Conservation (phyloP, 2,888 invertebrate species). For the Rotaria socialis region DNA sequence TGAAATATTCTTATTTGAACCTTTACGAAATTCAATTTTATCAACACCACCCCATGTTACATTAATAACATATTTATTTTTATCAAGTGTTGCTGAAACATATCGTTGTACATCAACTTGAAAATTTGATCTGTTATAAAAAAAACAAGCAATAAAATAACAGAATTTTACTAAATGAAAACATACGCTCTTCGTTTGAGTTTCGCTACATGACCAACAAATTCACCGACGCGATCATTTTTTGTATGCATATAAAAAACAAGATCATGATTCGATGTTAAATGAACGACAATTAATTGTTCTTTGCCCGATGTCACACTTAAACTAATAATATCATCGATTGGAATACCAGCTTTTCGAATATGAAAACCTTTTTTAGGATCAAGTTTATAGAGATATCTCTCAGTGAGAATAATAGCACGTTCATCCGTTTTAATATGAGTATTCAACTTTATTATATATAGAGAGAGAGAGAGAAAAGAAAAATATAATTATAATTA, state of each 20-base stretch:
- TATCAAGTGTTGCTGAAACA: conserved; percentile 17
- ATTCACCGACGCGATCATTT: conserved; percentile 3
- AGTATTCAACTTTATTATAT: conserved; percentile 64
- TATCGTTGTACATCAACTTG: neutral
- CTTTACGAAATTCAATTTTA: conserved; percentile 26
- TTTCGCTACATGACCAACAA: conserved; percentile 2
- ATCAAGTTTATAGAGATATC: conserved; percentile 79
- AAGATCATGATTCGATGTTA: neutral
- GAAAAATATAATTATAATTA: neutral
- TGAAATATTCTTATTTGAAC: conserved; percentile 7
- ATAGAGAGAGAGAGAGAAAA: neutral
- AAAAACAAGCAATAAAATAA: neutral
- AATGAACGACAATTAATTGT: conserved; percentile 23
- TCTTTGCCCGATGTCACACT: conserved; percentile 16
- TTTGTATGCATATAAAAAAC: conserved; percentile 32
- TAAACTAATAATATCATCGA: conserved; percentile 38
- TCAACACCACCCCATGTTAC: neutral
- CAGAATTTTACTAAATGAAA: neutral
- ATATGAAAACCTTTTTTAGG: conserved; percentile 74
- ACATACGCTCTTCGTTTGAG: conserved; percentile 21
- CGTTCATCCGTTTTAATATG: conserved; percentile 78
- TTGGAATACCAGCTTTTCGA: conserved; percentile 37
- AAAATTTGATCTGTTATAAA: neutral
- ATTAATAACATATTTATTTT: neutral
- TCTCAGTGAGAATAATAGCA: conserved; percentile 79